These are phyloP conservation scores for Blera fallax DNA, from an alignment of 2,888 invertebrate species.

Conservation along the genomic window DNA sequence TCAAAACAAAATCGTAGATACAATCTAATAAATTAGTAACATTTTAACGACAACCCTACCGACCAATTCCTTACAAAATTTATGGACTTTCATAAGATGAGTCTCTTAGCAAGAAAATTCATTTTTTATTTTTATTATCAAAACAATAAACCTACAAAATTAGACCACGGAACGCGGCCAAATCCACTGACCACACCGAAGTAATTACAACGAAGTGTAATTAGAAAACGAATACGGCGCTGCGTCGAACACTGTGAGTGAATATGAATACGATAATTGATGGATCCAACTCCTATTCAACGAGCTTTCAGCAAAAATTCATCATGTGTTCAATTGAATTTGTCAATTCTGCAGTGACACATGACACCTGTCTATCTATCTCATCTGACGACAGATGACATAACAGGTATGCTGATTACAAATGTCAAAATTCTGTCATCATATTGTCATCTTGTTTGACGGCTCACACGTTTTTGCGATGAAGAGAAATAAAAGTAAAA, in stretches of 20 bases:
- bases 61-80: neutral
- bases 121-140: neutral
- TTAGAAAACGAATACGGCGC: neutral
- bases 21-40: neutral
- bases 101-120: neutral
- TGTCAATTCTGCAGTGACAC: neutral
- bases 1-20: too few relatives aligned
- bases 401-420: neutral
- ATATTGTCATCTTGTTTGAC: neutral
- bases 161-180: slow-evolving; percentile 29
- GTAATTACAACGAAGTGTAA: slow-evolving; percentile 19
- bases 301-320: neutral
- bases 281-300: slow-evolving; percentile 7
- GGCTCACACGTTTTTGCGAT: neutral
- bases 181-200: slow-evolving; percentile 14
- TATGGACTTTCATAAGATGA: neutral
- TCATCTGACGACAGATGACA: neutral
- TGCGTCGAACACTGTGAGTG: neutral
- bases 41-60: neutral
- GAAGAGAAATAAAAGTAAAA: neutral
- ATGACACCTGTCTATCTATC: neutral
- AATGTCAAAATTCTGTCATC: slow-evolving; percentile 8
- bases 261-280: neutral
- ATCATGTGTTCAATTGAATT: slow-evolving; percentile 14
- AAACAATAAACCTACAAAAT: slow-evolving; percentile 26